Conservation (phyloP, 2,797 vertebrate genomes). For the Periparus ater region DNA sequence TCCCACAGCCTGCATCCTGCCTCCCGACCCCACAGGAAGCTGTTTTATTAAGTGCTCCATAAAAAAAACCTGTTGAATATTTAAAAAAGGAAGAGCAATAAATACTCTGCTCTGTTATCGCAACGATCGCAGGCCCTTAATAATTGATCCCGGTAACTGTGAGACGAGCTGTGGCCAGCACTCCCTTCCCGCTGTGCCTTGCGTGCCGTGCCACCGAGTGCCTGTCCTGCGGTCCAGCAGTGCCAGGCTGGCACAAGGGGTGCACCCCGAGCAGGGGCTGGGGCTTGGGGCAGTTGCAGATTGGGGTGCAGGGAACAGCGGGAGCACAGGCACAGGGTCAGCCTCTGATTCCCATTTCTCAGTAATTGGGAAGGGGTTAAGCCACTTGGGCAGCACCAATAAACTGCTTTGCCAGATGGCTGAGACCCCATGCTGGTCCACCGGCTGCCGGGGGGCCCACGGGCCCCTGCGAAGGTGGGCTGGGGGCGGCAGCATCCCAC, state of each 20-base stretch:
- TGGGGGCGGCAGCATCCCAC: background rate
- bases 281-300: rapidly evolving
- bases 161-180: background rate
- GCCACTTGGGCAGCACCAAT: background rate
- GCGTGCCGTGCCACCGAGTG: background rate
- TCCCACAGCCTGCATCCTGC: background rate
- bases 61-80: slow-evolving; percentile 78
- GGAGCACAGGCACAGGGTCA: background rate
- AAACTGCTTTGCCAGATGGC: slow-evolving; percentile 58
- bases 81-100: slow-evolving; percentile 81
- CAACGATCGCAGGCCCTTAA: slow-evolving; percentile 78
- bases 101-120: slow-evolving; percentile 77
- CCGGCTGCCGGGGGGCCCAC: background rate
- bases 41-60: background rate
- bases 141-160: slow-evolving; percentile 85
- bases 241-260: rapidly evolving
- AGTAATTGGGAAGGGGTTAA: background rate
- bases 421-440: background rate
- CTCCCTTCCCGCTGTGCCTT: background rate
- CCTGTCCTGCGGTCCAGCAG: rapidly evolving
- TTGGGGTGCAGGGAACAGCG: rapidly evolving
- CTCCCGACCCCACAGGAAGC: background rate
- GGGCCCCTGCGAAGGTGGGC: background rate
- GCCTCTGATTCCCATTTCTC: background rate
- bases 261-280: rapidly evolving